A percentile compares a stretch with the other conserved stretches of the same genome.
These are phyloP conservation scores for Lepus americanus DNA, from an alignment of 2,113 vertebrate genomes.

Conservation along the genomic window DNA sequence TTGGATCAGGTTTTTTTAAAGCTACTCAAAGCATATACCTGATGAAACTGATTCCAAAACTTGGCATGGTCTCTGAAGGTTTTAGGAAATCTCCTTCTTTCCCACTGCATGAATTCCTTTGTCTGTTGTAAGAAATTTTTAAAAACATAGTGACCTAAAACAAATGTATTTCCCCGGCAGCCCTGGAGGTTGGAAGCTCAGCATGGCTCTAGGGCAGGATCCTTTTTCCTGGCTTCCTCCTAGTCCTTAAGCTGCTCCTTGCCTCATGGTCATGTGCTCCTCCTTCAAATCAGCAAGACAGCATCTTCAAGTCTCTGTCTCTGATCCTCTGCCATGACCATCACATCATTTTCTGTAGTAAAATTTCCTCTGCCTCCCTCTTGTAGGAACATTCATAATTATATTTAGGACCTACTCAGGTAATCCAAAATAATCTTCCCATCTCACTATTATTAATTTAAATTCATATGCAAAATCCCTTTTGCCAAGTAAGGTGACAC, in stretches of 20 bases:
- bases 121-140: not conserved
- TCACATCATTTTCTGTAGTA: not conserved
- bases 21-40: not conserved
- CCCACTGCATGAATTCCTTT: not conserved
- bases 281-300: not conserved
- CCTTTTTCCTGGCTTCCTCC: not conserved
- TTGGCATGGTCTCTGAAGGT: not conserved
- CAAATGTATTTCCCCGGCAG: not conserved
- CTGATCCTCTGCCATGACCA: not conserved
- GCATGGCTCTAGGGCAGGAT: not conserved
- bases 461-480: not conserved
- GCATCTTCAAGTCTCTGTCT: not conserved
- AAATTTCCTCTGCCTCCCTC: not conserved
- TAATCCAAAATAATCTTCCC: not conserved
- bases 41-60: not conserved
- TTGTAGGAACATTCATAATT: not conserved
- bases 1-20: not conserved
- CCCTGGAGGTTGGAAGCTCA: not conserved
- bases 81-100: not conserved
- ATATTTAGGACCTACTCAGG: not conserved
- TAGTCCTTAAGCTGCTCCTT: accelerated
- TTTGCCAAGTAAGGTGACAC: not conserved
- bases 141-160: not conserved
- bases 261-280: not conserved
- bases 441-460: not conserved